phyloP scores from a whole-genome alignment of 2,113 vertebrate species.

The Cricetomys ansorgei region DNA sequence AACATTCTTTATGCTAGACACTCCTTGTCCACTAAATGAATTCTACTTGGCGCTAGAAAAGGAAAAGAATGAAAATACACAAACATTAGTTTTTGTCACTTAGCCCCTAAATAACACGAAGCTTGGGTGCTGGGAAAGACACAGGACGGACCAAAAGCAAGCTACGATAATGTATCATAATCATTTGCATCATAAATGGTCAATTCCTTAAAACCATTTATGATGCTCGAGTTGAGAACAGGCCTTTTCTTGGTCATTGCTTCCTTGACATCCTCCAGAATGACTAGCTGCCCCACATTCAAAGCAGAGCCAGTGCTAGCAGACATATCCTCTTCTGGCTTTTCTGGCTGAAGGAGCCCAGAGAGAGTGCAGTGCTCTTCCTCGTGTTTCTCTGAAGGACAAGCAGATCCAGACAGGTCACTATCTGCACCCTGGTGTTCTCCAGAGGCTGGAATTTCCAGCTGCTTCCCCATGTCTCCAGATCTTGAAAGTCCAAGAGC shows the following conservation, averaged over 20 bases:
- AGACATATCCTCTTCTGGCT: constrained; percentile 41
- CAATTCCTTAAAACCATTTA: constrained; percentile 90
- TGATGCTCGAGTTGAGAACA: constrained; percentile 92
- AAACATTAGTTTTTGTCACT: constrained; percentile 50
- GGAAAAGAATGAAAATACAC: constrained; percentile 34
- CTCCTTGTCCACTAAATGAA: constrained; percentile 57
- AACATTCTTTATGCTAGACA: constrained; percentile 45
- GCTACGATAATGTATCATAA: constrained; percentile 79
- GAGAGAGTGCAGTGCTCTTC: constrained; percentile 81
- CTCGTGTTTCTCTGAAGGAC: constrained; percentile 78
- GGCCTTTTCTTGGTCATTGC: constrained; percentile 94
- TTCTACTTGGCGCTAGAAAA: constrained; percentile 51
- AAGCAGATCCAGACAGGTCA: background rate
- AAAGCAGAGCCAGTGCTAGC: constrained; percentile 53
- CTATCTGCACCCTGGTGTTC: constrained; percentile 72
- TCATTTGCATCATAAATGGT: constrained; percentile 94
- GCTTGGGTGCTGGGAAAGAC: background rate
- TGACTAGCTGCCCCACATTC: constrained; percentile 85
- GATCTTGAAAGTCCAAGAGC: constrained; percentile 29
- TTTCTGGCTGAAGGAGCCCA: constrained; percentile 78
- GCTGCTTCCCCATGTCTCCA: constrained; percentile 58
- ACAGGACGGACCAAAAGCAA: constrained; percentile 66
- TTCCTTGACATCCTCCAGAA: constrained; percentile 83
- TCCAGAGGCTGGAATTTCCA: constrained; percentile 81
- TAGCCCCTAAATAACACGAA: constrained; percentile 56